A percentile compares a stretch with the other conserved stretches of the same genome.
These are phyloP conservation scores for Myotis findleyi DNA, from an alignment of 2,797 vertebrate genomes.

Conservation along the genomic window DNA sequence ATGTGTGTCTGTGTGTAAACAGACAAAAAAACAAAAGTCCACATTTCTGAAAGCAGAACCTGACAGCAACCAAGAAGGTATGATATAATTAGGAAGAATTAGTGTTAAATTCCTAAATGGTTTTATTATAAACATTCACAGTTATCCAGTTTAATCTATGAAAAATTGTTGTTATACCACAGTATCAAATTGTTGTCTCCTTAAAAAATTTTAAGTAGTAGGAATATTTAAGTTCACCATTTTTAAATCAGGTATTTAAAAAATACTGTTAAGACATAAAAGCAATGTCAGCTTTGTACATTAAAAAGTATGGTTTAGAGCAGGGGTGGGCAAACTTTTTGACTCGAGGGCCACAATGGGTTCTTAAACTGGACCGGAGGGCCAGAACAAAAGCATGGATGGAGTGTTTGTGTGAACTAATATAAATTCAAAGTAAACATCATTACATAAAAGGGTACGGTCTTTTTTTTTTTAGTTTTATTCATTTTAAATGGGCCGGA, in stretches of 20 bases:
- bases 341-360: too few relatives aligned
- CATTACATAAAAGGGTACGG: too few relatives aligned
- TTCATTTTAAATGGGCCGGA: too few relatives aligned
- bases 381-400: too few relatives aligned
- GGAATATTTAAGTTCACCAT: slow-evolving; percentile 19
- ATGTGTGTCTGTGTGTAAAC: background rate
- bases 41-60: background rate
- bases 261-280: slow-evolving; percentile 50
- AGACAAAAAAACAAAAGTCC: background rate
- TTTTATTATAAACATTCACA: slow-evolving; percentile 29
- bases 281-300: background rate
- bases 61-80: background rate
- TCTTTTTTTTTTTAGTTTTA: too few relatives aligned
- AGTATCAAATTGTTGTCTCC: background rate
- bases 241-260: background rate
- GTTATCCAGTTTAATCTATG: background rate
- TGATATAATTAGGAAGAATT: background rate
- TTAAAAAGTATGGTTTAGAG: background rate
- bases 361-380: too few relatives aligned
- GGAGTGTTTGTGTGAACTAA: too few relatives aligned
- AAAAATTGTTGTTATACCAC: background rate
- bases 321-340: too few relatives aligned
- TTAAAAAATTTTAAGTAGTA: background rate
- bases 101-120: background rate
- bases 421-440: too few relatives aligned